These are phyloP conservation scores for Decapterus maruadsi DNA, from an alignment of 2,797 vertebrate genomes.

Conservation along the genomic window DNA sequence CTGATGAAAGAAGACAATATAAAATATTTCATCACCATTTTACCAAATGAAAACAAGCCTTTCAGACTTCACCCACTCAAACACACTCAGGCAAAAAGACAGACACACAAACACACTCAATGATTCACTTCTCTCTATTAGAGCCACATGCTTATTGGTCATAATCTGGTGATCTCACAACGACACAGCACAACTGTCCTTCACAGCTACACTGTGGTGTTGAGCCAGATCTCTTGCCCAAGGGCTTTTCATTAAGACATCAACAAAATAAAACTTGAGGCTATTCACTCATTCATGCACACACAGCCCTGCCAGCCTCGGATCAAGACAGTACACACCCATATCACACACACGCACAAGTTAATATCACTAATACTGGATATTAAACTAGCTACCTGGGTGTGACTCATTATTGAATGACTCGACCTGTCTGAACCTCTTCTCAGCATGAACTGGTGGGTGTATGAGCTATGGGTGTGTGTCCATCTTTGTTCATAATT, in stretches of 20 bases:
- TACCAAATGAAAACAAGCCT: neutral
- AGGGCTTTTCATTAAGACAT: conserved; percentile 18
- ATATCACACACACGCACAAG: neutral
- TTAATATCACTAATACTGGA: conserved; percentile 16
- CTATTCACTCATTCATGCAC: conserved; percentile 1
- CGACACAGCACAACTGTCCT: conserved; percentile 15
- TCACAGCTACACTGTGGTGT: conserved; percentile 12
- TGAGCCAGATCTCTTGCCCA: conserved; percentile 17
- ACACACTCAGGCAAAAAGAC: no score
- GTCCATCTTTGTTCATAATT: no score
- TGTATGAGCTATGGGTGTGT: conserved; percentile 23
- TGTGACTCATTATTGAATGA: conserved; percentile 19
- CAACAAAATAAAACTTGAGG: conserved; percentile 2
- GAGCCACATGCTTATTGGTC: conserved; percentile 56
- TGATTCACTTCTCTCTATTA: conserved; percentile 45
- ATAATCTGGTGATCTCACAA: conserved; percentile 66
- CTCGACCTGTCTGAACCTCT: conserved; percentile 29
- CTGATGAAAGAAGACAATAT: neutral
- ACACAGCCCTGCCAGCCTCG: neutral
- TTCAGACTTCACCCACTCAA: neutral
- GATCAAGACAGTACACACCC: conserved; percentile 20
- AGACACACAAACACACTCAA: no score
- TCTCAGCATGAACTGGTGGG: conserved; percentile 2
- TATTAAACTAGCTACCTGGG: conserved; percentile 36
- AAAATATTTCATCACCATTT: no score